Percentiles rank a stretch among this genome's conserved stretches.
These are phyloP conservation scores for Habroteleia sp. DNA, from an alignment of 2,888 invertebrate genomes.

Conservation along the genomic window DNA sequence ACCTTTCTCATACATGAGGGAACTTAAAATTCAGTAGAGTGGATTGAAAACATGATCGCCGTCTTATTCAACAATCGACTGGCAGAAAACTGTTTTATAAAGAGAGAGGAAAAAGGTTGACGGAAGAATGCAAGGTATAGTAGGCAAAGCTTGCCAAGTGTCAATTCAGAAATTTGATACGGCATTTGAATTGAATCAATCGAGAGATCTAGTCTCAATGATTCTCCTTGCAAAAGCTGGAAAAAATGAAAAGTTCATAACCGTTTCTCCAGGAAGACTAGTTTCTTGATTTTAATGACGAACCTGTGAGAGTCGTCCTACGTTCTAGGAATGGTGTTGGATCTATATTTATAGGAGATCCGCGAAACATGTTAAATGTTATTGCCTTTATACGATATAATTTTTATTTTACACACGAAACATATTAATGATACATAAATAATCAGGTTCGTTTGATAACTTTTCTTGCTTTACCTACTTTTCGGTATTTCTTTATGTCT, in stretches of 20 bases:
- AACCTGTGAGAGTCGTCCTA: slow-evolving; percentile 34
- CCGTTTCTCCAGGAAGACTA: slow-evolving; percentile 37
- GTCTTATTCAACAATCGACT: slow-evolving; percentile 18
- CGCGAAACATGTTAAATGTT: slow-evolving; percentile 69
- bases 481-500: slow-evolving; percentile 3
- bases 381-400: slow-evolving; percentile 69
- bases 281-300: slow-evolving; percentile 47
- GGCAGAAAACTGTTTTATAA: slow-evolving; percentile 20
- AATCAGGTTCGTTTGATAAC: slow-evolving; percentile 10
- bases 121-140: slow-evolving; percentile 13
- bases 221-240: slow-evolving; percentile 13
- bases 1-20: too few relatives aligned
- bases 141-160: neutral
- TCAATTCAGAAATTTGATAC: slow-evolving; percentile 3
- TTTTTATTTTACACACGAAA: slow-evolving; percentile 15
- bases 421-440: slow-evolving; percentile 50
- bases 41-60: slow-evolving; percentile 13
- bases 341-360: slow-evolving; percentile 73
- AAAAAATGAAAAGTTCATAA: slow-evolving; percentile 35
- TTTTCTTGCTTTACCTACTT: neutral
- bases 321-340: slow-evolving; percentile 53
- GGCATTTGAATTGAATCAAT: slow-evolving; percentile 8
- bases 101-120: slow-evolving; percentile 8
- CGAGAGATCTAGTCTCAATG: neutral
- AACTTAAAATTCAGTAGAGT: slow-evolving; percentile 24